Evolutionary conservation across 2,113 vertebrate genomes (phyloP), one percentile per base, ranked within the genome.

Genomic region (Calyptommatus sinebrachiatus): DNA sequence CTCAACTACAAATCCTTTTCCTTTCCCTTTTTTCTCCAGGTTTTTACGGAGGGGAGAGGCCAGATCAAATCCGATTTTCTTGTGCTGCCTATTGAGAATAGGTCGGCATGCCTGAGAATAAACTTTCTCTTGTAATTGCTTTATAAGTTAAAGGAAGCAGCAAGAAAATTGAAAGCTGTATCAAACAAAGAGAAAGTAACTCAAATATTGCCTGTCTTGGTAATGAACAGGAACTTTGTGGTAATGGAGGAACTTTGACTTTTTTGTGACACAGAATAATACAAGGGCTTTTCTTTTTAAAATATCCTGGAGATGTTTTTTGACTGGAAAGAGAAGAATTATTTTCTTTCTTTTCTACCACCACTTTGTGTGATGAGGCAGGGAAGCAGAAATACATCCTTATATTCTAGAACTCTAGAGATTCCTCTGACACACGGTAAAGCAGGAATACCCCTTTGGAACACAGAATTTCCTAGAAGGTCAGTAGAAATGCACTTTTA

Each of bases 111-210:
- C 14, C n/a, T 66, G 26, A 35, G 48, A 77, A 77, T 20, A 72
- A 66, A 41, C 20, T 16, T 71, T n/a, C 45, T 26, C 18, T 65
- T 65, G 73, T 65, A 82, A 62, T 76, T 82, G 67, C 66, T 71
- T 72, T 35, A 67, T n/a, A 73, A 73, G 66, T 41, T 21, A 60
- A 26, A 68, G 28, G 45, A 29, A 45, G 14, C 48, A 63, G 20
- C 66, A 11, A 29, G 24, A 61, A 21, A 72, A 60, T 21, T 24
- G 26, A 60, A 68, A 45, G 35, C 63, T 26, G 12, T 46, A 68
- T 12, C 11, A 78, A 77, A 83, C 29, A 60, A 57, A 7, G 62
- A 45, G 46, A 35, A 60, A 60, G 48, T 68, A 61, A 61, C 9
- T 21, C 62, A 45, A 50, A 63, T 41, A 48, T 63, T 72, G 24